Evolutionary conservation across 2,888 invertebrate species (phyloP).

Genomic region (Xanthorhoe spadicearia): DNA sequence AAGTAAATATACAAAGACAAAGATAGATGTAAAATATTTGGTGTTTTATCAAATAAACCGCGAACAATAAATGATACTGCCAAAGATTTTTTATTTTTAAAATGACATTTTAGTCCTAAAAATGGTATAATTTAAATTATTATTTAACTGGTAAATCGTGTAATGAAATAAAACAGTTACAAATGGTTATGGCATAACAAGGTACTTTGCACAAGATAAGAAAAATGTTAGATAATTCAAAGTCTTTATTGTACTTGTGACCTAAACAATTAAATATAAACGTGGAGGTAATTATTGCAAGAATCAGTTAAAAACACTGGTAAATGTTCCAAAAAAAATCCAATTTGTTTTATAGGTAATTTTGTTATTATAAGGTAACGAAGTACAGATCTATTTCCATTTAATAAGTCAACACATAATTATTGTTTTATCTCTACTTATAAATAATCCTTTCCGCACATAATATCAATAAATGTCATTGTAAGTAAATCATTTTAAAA

Average conservation of each 20-base stretch:
- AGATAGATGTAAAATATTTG: conserved; percentile 30
- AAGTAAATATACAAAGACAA: conserved; percentile 18
- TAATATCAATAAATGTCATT: conserved; percentile 4
- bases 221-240: too few species aligned
- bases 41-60: conserved; percentile 15
- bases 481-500: conserved; percentile 7
- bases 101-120: conserved; percentile 14
- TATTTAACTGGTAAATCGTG: background rate
- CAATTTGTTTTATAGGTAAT: background rate
- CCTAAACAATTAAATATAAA: too few species aligned
- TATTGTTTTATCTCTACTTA: conserved; percentile 17
- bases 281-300: background rate
- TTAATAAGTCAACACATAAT: conserved; percentile 13
- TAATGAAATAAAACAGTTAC: background rate
- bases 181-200: conserved; percentile 24
- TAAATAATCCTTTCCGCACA: conserved; percentile 7
- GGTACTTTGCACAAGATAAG: too few species aligned
- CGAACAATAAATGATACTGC: conserved; percentile 5
- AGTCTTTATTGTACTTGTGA: background rate
- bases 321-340: background rate
- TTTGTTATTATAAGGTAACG: background rate
- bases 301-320: background rate
- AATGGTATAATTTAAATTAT: conserved; percentile 31
- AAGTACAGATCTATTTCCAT: conserved; percentile 9
- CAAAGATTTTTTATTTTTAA: background rate